Conservation (phyloP, 2,797 vertebrate species). For the Fistularia commersonii region DNA sequence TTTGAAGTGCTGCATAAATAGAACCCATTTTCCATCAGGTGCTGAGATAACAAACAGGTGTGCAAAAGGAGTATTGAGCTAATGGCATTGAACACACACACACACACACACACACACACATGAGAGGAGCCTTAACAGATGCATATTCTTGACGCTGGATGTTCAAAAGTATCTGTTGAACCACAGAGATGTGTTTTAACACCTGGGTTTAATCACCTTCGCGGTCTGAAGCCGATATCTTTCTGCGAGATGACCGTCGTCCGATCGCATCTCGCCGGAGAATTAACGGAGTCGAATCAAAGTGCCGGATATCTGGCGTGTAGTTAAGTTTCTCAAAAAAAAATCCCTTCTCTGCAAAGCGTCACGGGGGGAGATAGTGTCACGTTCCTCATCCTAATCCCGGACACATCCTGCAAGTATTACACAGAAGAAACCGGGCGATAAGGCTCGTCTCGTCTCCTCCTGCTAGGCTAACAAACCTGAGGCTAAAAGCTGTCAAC, state of each 20-base stretch:
- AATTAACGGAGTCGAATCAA: conserved; percentile 8
- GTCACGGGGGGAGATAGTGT: background rate
- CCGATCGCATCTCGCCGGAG: conserved; percentile 5
- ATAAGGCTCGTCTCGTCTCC: conserved; percentile 31
- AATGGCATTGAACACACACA: no score
- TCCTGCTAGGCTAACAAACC: conserved; percentile 19
- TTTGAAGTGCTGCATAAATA: background rate
- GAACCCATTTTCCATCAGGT: background rate
- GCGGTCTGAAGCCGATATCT: no score
- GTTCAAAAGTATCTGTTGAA: no score
- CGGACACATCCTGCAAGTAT: conserved; percentile 16
- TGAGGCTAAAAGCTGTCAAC: conserved; percentile 13
- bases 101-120: no score
- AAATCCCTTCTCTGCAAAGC: conserved; percentile 4
- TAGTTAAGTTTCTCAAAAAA: conserved; percentile 9
- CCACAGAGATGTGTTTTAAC: no score
- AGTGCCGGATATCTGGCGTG: conserved; percentile 8
- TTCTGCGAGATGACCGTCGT: no score
- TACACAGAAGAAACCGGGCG: conserved; percentile 15
- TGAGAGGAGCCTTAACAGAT: no score
- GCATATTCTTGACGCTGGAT: no score
- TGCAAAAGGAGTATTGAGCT: background rate
- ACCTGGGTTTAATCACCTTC: no score
- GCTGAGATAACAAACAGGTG: background rate
- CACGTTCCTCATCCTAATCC: conserved; percentile 19